Base-by-base conservation (phyloP, 2,797 vertebrate genomes). In the Manis crassicaudata region DNA sequence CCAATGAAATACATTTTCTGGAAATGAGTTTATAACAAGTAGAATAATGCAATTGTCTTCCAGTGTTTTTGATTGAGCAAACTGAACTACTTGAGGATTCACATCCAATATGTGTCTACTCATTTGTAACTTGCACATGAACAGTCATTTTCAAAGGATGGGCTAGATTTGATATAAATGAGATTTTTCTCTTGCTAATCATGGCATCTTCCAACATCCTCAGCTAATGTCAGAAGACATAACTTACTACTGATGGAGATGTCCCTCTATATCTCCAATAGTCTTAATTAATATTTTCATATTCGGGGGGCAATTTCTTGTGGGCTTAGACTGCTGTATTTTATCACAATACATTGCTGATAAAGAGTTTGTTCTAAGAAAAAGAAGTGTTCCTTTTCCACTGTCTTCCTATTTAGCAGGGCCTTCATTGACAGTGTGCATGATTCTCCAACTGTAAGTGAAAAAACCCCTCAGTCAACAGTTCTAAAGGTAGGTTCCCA, bases 21-120 rank as follows among this genome's bases (percentile, higher is more conserved):
- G 54, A 83, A 92, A 84, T 88, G 81, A 92, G 16, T 68, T 94
- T 79, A 93, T 16, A 72, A 76, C 54, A 92, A 93, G 58, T 12
- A 82, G 58, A 93, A 70, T 35, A 88, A 76, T 25, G 4, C 17
- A 84, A 90, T 3, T 35, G 35, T 75, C 54, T 91, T 77, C 52
- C 40, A n/a, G 35, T 50, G 46, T 85, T 79, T 93, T 68, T 88
- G 54, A 80, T 7, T 67, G 50, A 92, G 50, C 65, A 72, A 63
- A 68, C 25, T 80, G 65, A 56, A 68, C 32, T 60, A 63, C 68
- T 21, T 84, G 58, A 96, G 68, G 46, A 73, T 37, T 88, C 60
- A 75, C 1, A 50, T 29, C 3, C 37, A 93, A 16, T 50, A 40
- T 2, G 1, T 81, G 21, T 43, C 23, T 68, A 37, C 37, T 95